Conservation (phyloP, 2,888 invertebrate species). For the Drosophila paracracens region DNA sequence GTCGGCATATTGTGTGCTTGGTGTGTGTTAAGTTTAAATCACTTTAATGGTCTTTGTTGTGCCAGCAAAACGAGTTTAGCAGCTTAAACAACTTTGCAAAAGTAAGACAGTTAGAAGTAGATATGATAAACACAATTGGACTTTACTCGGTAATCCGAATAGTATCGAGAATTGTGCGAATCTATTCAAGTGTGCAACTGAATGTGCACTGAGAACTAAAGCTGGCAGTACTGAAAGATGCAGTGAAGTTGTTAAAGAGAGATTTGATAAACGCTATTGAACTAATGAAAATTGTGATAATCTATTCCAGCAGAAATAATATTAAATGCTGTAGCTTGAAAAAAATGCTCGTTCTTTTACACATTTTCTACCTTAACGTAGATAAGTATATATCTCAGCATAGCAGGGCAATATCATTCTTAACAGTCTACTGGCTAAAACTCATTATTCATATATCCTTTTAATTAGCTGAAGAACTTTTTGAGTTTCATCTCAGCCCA, state of each 20-base stretch:
- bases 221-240: neutral
- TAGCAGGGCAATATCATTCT: neutral
- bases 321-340: neutral
- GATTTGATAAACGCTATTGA: neutral
- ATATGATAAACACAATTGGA: constrained; percentile 22
- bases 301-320: neutral
- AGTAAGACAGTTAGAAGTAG: constrained; percentile 5
- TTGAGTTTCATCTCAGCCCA: constrained; percentile 6
- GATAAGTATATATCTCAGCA: neutral
- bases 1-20: constrained; percentile 58
- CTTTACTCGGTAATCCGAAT: constrained; percentile 11
- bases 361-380: neutral
- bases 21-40: constrained; percentile 72
- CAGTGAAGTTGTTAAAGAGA: neutral
- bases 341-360: neutral
- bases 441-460: neutral
- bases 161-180: constrained; percentile 1
- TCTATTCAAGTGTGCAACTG: neutral
- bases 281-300: too few species aligned
- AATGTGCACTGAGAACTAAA: neutral
- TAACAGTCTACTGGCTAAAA: neutral
- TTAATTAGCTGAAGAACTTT: constrained; percentile 1
- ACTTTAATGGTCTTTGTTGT: constrained; percentile 68
- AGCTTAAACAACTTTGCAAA: neutral
- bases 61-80: constrained; percentile 25